These are phyloP conservation scores for Lysandra bellargus DNA, from an alignment of 2,888 invertebrate genomes.

Conservation along the genomic window DNA sequence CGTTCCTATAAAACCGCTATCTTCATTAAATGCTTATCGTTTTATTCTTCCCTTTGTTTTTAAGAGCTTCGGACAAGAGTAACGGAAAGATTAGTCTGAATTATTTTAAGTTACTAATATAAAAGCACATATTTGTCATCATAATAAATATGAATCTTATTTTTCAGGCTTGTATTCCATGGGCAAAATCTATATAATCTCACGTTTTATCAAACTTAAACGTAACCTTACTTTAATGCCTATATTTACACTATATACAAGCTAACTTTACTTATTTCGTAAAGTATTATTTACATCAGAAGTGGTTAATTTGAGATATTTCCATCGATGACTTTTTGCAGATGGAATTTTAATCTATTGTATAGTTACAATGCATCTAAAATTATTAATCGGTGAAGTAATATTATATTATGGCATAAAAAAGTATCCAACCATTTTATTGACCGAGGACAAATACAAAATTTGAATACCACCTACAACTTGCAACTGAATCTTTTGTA, in stretches of 20 bases:
- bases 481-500: background rate
- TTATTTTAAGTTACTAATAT: background rate
- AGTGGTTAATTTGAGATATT: background rate
- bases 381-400: background rate
- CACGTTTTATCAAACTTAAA: background rate
- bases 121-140: background rate
- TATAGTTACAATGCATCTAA: background rate
- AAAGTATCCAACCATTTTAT: background rate
- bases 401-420: background rate
- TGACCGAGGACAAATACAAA: background rate
- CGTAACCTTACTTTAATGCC: background rate
- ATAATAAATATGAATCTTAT: background rate
- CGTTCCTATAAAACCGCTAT: background rate
- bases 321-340: background rate
- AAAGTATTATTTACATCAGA: slow-evolving; percentile 1
- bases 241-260: slow-evolving; percentile 16
- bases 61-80: background rate
- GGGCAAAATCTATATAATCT: background rate
- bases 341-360: background rate
- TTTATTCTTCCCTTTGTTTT: background rate
- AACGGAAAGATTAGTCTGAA: background rate
- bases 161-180: background rate
- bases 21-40: slow-evolving; percentile 14
- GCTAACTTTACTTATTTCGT: background rate
- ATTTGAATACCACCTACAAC: background rate